Evolutionary conservation across 2,113 vertebrate species (phyloP).

Genomic region (Podiceps cristatus): DNA sequence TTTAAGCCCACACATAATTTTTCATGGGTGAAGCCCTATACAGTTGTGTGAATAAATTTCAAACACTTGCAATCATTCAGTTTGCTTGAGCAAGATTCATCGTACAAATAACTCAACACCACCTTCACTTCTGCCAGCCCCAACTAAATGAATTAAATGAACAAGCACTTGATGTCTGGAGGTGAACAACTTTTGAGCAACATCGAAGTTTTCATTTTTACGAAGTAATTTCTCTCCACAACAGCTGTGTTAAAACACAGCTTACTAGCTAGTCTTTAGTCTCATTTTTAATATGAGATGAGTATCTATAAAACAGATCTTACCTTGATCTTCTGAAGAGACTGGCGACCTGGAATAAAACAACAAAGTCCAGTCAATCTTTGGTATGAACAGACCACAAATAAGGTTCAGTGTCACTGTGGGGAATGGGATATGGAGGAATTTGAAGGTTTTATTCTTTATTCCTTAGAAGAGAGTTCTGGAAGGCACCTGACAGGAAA

Average conservation of each 20-base stretch:
- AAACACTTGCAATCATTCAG: background rate
- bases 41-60: background rate
- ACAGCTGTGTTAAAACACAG: background rate
- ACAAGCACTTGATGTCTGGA: background rate
- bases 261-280: background rate
- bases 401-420: background rate
- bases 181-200: background rate
- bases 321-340: constrained; percentile 84
- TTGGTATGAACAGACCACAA: background rate
- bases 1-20: background rate
- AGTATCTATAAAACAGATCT: constrained; percentile 47
- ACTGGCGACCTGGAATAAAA: constrained; percentile 79
- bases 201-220: background rate
- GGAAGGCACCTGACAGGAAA: background rate
- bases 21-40: background rate
- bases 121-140: background rate
- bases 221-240: background rate
- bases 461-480: background rate
- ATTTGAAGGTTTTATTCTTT: background rate
- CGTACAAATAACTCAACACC: background rate
- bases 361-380: constrained; percentile 71
- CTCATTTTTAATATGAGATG: background rate
- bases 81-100: background rate
- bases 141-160: background rate
- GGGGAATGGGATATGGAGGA: background rate